phyloP scores from a whole-genome alignment of 2,797 vertebrate species.

The Rhadinocentrus ornatus region DNA sequence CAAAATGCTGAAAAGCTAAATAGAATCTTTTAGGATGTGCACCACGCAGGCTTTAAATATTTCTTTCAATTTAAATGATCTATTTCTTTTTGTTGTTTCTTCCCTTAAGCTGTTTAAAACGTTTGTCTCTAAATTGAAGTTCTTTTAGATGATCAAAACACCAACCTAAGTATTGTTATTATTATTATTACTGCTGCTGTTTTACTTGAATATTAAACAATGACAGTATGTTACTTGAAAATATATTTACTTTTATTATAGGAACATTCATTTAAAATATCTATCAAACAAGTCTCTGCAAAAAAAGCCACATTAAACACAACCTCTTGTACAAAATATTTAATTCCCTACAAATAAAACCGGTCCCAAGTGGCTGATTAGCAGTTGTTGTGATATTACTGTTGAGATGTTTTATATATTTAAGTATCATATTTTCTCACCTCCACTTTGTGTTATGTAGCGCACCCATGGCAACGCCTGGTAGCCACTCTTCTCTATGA shows the following conservation, averaged over 20 bases:
- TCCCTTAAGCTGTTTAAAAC: background rate
- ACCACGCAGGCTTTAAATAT: background rate
- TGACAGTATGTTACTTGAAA: too few relatives aligned
- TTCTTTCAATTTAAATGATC: background rate
- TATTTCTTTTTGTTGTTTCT: background rate
- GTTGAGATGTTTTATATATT: conserved; percentile 6
- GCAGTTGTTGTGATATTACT: background rate
- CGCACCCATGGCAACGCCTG: conserved; percentile 87
- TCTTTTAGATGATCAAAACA: background rate
- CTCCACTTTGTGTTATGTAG: conserved; percentile 88
- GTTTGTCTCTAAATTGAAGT: background rate
- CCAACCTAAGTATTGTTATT: background rate
- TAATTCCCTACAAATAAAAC: background rate
- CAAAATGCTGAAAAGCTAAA: background rate
- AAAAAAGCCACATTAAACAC: accelerated
- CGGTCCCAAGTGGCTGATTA: background rate
- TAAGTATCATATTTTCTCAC: conserved; percentile 66
- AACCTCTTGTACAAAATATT: background rate
- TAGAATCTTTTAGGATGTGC: background rate
- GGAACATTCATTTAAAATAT: background rate
- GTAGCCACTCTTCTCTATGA: conserved; percentile 88
- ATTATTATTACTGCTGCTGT: background rate
- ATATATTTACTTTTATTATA: background rate
- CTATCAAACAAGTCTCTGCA: background rate
- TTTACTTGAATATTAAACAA: too few relatives aligned